phyloP scores from a whole-genome alignment of 2,797 vertebrate genomes.

The Lophius americanus region DNA sequence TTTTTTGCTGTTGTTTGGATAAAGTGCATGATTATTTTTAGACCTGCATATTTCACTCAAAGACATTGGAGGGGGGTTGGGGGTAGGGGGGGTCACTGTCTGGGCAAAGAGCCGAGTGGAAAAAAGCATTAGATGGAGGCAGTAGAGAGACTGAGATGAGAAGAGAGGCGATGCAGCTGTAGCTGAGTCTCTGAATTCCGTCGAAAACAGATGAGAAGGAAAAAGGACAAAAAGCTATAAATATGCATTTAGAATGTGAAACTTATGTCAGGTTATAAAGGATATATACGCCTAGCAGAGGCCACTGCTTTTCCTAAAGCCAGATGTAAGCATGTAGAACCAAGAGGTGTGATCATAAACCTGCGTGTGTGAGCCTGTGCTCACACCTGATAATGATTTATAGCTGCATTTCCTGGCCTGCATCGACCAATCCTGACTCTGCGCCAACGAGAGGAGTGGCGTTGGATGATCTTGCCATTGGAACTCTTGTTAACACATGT shows the following conservation, averaged over 20 bases:
- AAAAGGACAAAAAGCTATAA: constrained; percentile 49
- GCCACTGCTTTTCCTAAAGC: constrained; percentile 24
- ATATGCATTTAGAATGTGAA: constrained; percentile 40
- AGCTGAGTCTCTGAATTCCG: constrained; percentile 65
- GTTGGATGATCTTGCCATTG: constrained; percentile 62
- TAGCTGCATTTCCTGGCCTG: constrained; percentile 40
- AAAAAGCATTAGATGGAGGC: constrained; percentile 76
- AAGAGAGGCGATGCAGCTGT: constrained; percentile 69
- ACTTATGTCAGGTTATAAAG: constrained; percentile 51
- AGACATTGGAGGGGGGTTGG: constrained; percentile 56
- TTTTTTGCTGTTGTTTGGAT: constrained; percentile 73
- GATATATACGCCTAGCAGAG: background rate
- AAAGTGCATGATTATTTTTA: constrained; percentile 83
- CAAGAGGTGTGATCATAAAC: constrained; percentile 19
- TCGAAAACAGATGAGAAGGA: constrained; percentile 51
- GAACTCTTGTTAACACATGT: constrained; percentile 57
- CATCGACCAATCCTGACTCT: constrained; percentile 30
- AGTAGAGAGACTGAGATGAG: constrained; percentile 45
- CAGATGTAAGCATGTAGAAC: constrained; percentile 8
- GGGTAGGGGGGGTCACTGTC: constrained; percentile 64
- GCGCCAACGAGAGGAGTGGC: constrained; percentile 59
- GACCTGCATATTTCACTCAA: constrained; percentile 78
- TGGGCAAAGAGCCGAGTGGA: constrained; percentile 79
- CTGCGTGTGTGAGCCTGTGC: constrained; percentile 8
- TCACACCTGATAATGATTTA: constrained; percentile 20